Evolutionary conservation across 2,113 vertebrate genomes (phyloP), one percentile per base, ranked within the genome.

Genomic region (Seriola rivoliana): DNA sequence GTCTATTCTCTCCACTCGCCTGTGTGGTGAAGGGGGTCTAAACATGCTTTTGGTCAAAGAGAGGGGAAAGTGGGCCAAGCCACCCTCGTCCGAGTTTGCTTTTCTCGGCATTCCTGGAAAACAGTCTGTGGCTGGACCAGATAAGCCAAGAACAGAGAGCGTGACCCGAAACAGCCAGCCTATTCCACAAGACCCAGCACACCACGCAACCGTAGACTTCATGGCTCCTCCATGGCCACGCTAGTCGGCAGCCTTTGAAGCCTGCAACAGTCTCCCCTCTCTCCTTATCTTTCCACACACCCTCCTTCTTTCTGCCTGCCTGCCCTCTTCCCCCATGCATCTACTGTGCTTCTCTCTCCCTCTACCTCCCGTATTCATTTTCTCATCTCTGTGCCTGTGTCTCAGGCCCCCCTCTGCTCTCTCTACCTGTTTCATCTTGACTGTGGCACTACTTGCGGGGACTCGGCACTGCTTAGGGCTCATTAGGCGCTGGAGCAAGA

Each of bases 171-270:
- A 84, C 86, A 82, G 85, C 57, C 75, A 58, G 70, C 68, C 79
- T 72, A 76, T 87, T 87, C 88, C 65, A 5, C 85, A 71, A 78
- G 80, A 85, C 86, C 77, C 80, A 65, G 85, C 86, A 81, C 85
- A 84, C 82, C 70, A 74, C 64, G 57, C 74, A 44, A 21, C 83
- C 78, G 52, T 75, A 92, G 92, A 92, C 92, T 91, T 87, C 81
- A 86, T 80, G 91, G 87, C 90, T 92, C 90, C 92, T 92, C 73
- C 80, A 75, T 42, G 80, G 88, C 86, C 76, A 84, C 59, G 72
- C 84, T 70, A 60, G 84, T 69, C 85, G 63, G 88, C 84, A 81
- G 85, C 78, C 93, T 94, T 94, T 94, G 93, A 94, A 93, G 93
- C 87, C 84, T 78, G 85, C 68, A 71, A 83, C 75, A 79, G 81